Percentiles rank a stretch among this genome's conserved stretches.
These are phyloP conservation scores for Aphyosemion australe DNA, from an alignment of 2,113 vertebrate species.

Conservation along the genomic window DNA sequence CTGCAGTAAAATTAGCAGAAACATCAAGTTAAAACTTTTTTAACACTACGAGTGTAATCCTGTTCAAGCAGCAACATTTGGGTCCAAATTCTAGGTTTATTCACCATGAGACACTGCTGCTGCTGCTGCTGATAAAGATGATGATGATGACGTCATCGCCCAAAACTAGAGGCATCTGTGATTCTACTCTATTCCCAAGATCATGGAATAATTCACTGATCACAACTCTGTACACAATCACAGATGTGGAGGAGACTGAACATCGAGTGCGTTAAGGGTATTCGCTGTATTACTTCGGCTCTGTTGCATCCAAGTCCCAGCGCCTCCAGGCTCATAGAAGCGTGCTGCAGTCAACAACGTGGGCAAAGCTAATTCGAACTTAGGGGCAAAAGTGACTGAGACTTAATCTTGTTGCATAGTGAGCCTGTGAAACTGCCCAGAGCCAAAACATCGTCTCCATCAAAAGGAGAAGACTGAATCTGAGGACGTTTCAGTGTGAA, in stretches of 20 bases:
- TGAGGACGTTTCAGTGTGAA: conserved; percentile 18
- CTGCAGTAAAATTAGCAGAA: neutral
- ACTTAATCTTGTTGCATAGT: conserved; percentile 40
- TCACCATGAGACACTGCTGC: conserved; percentile 44
- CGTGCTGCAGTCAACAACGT: conserved; percentile 49
- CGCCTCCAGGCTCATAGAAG: conserved; percentile 61
- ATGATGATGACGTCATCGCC: conserved; percentile 25
- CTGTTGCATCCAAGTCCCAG: conserved; percentile 48
- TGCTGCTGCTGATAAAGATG: neutral
- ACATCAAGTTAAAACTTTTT: conserved; percentile 53
- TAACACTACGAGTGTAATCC: conserved; percentile 60
- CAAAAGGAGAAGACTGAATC: conserved; percentile 5
- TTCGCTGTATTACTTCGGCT: conserved; percentile 71
- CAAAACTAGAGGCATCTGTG: conserved; percentile 60
- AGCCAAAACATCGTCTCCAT: conserved; percentile 31
- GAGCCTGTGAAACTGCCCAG: conserved; percentile 37
- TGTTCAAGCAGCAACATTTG: conserved; percentile 43
- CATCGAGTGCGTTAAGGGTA: conserved; percentile 61
- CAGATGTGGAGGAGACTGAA: conserved; percentile 71
- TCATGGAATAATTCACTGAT: conserved; percentile 64
- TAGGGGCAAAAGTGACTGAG: conserved; percentile 45
- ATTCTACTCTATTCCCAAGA: conserved; percentile 61
- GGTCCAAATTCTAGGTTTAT: conserved; percentile 31
- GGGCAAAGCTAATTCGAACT: conserved; percentile 55
- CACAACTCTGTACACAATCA: conserved; percentile 57